Evolutionary conservation across 2,113 vertebrate species (phyloP), one percentile per base, ranked within the genome.

Genomic region (Noctilio leporinus): DNA sequence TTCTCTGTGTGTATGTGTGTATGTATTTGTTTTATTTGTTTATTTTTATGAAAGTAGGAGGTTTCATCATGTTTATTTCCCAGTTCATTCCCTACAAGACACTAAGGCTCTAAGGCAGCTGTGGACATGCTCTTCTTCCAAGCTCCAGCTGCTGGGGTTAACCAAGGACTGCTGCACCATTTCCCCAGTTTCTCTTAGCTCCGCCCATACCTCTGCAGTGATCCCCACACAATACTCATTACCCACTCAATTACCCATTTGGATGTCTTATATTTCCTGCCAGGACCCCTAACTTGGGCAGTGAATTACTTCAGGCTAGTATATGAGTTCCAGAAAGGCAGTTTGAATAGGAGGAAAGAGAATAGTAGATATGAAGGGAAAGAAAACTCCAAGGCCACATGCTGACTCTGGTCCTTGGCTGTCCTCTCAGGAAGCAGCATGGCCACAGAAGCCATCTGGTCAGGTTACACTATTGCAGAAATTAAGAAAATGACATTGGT

Each of bases 391-490:
- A 77, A 62, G 96, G 78, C 17, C 11, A 7, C 95, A 45, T 69
- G 95, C 96, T 90, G 89, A 51, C 89, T 19, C 17, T 67, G 81
- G 86, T 92, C 91, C 92, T 97, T 97, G 95, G 92, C 95, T 87
- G 93, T 97, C 95, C 97, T 97, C 92, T 96, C 94, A 53, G 75
- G 95, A 93, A 90, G 72, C 93, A 94, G 86, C 59, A 35, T 35
- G 45, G n/a, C 82, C 43, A 30, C 49, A 14, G n/a, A 75, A 89
- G 89, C 97, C 95, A 97, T 94, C 92, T 97, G 96, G 89, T 96
- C 62, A 81, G 75, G 87, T 89, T 81, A 62, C 7, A 8, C 86
- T 81, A 59, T 20, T 76, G 77, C 24, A 6, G 70, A 95, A 94
- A 97, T 94, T 77, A 95, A 85, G 96, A 77, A 76, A 86, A 86